phyloP scores from a whole-genome alignment of 2,888 invertebrate species.

The Rugalucina vietnamica region DNA sequence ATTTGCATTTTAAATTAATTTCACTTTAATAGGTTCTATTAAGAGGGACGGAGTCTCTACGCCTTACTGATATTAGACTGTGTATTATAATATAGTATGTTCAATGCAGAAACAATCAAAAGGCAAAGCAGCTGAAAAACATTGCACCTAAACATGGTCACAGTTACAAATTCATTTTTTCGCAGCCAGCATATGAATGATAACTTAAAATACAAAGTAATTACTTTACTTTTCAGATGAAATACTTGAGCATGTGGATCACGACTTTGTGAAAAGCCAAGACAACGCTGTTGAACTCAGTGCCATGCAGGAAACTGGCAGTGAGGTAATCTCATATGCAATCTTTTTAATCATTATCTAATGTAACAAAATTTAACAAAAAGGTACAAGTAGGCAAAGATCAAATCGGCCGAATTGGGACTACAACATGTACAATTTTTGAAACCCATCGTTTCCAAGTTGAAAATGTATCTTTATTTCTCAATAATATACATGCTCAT shows the following conservation, averaged over 20 bases:
- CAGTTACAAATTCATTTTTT: too few relatives aligned
- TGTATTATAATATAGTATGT: not conserved
- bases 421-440: too few relatives aligned
- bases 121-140: too few relatives aligned
- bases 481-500: too few relatives aligned
- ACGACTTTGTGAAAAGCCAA: not conserved
- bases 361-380: too few relatives aligned
- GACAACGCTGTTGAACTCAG: not conserved
- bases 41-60: not conserved
- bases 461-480: too few relatives aligned
- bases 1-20: not conserved
- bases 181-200: not conserved
- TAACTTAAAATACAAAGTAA: not conserved
- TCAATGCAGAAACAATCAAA: not conserved
- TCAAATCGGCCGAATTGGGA: too few relatives aligned
- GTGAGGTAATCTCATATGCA: not conserved
- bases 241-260: not conserved
- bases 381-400: too few relatives aligned
- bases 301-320: not conserved
- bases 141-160: too few relatives aligned
- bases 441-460: too few relatives aligned
- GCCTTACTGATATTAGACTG: not conserved
- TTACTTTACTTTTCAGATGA: not conserved
- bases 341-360: too few relatives aligned
- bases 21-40: not conserved